phyloP scores from a whole-genome alignment of 1,140 invertebrate species.

The Periplaneta americana region DNA sequence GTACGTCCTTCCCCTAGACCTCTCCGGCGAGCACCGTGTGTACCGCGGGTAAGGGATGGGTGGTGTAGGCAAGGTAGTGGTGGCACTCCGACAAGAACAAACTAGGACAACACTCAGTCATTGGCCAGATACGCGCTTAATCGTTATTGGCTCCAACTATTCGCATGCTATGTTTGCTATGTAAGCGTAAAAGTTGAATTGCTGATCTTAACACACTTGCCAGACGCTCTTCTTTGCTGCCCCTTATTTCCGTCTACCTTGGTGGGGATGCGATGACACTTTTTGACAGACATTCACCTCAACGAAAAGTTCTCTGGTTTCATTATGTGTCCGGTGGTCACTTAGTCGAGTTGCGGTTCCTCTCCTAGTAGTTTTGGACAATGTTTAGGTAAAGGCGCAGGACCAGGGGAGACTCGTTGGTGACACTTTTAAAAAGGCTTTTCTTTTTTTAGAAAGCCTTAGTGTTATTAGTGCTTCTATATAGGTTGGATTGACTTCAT shows the following conservation, averaged over 20 bases:
- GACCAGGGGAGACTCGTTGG: too few species aligned
- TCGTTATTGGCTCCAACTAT: too few species aligned
- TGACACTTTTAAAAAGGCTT: background rate
- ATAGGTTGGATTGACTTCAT: background rate
- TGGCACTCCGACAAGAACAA: background rate
- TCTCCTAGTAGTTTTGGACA: background rate
- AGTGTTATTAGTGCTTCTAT: background rate
- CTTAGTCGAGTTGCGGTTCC: background rate
- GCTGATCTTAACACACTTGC: background rate
- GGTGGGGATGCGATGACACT: background rate
- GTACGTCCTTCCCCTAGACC: too few species aligned
- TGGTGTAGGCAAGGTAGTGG: too few species aligned
- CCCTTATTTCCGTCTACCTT: too few species aligned
- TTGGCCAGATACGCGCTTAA: background rate
- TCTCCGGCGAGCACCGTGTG: background rate
- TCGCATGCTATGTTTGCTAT: background rate
- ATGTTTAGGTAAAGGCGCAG: background rate
- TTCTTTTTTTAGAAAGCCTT: background rate
- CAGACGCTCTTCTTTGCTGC: too few species aligned
- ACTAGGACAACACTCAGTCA: background rate
- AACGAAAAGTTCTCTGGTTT: background rate
- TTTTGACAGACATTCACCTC: background rate
- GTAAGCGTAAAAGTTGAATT: background rate
- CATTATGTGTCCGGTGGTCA: background rate
- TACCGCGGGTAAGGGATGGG: too few species aligned